These are phyloP conservation scores for Etia nguti DNA, from an alignment of 2,113 vertebrate species.

Conservation along the genomic window DNA sequence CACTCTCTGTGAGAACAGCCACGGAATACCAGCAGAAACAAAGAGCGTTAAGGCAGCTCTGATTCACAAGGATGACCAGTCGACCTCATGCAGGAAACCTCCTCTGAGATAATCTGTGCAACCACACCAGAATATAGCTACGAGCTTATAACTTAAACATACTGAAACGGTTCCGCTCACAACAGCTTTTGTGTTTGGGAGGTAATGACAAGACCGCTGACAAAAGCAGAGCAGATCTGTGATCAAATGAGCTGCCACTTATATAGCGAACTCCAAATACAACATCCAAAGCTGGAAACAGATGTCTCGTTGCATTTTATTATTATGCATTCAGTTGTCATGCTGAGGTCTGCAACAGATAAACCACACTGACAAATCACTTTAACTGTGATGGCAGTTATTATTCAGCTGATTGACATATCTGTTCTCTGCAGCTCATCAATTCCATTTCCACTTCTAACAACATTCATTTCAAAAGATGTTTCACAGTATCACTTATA, in stretches of 20 bases:
- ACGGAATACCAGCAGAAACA: background rate
- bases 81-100: background rate
- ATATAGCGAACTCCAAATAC: background rate
- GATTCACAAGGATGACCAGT: background rate
- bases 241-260: background rate
- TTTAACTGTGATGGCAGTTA: background rate
- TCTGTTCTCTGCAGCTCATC: background rate
- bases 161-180: background rate
- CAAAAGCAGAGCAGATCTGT: background rate
- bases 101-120: background rate
- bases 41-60: constrained; percentile 18
- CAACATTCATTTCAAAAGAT: background rate
- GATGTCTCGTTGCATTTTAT: background rate
- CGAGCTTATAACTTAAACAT: background rate
- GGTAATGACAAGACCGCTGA: background rate
- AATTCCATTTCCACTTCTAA: background rate
- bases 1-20: background rate
- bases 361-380: background rate
- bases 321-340: background rate
- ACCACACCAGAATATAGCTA: background rate
- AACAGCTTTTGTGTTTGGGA: background rate
- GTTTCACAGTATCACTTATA: background rate
- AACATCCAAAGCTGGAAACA: background rate
- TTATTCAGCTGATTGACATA: background rate
- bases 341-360: background rate